These are phyloP conservation scores for Hemiprocne comata DNA, from an alignment of 2,113 vertebrate genomes.

Conservation along the genomic window DNA sequence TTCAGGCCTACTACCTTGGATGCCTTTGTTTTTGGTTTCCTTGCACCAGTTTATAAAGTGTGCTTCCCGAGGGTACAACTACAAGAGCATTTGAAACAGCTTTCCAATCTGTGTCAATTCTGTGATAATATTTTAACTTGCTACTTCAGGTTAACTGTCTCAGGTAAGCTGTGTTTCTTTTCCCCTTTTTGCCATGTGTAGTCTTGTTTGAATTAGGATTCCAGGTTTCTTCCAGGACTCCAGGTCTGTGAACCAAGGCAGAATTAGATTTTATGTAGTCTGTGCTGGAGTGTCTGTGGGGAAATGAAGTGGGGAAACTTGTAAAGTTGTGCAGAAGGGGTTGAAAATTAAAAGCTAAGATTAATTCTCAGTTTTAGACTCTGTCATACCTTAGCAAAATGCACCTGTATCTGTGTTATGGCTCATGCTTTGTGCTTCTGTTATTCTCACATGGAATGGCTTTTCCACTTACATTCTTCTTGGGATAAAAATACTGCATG, in stretches of 20 bases:
- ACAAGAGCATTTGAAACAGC: slow-evolving; percentile 92
- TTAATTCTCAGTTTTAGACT: neutral
- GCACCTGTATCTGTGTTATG: neutral
- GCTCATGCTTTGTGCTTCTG: neutral
- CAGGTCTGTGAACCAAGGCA: neutral
- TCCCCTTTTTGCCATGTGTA: neutral
- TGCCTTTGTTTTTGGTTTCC: slow-evolving; percentile 94
- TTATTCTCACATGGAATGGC: neutral
- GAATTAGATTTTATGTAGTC: neutral
- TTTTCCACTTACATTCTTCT: neutral
- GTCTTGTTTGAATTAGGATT: neutral
- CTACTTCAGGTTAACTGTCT: slow-evolving; percentile 83
- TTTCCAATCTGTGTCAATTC: slow-evolving; percentile 89
- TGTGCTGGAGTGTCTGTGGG: neutral
- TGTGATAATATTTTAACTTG: slow-evolving; percentile 88
- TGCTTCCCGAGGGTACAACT: slow-evolving; percentile 87
- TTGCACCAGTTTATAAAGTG: slow-evolving; percentile 92
- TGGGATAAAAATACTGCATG: neutral
- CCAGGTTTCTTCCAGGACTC: neutral
- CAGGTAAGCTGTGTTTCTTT: slow-evolving; percentile 74
- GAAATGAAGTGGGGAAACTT: neutral
- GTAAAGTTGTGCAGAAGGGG: neutral
- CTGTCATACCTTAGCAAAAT: neutral
- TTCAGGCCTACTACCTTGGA: slow-evolving; percentile 93
- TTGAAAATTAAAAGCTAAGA: neutral